phyloP scores from a whole-genome alignment of 2,113 vertebrate genomes.

The Carlito syrichta region DNA sequence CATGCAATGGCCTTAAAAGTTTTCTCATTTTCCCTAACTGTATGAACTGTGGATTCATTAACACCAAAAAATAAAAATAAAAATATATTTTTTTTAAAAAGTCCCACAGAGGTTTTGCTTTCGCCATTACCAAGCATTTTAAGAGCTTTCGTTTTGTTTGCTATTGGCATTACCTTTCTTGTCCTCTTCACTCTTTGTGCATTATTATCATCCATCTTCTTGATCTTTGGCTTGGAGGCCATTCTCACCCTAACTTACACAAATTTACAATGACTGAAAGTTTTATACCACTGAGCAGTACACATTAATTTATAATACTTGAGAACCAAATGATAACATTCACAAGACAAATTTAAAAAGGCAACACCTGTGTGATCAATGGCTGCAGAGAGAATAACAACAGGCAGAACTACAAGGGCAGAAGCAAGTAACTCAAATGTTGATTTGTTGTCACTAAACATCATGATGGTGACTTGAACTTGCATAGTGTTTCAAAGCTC shows the following conservation, averaged over 20 bases:
- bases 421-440: background rate
- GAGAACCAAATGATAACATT: conserved; percentile 22
- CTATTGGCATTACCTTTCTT: background rate
- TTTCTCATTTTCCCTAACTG: background rate
- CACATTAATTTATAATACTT: background rate
- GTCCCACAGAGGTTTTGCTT: background rate
- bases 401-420: background rate
- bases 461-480: conserved; percentile 28
- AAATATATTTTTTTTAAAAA: too few relatives aligned
- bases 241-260: background rate
- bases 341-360: background rate
- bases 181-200: background rate
- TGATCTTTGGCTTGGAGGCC: background rate
- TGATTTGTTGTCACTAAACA: background rate
- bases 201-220: background rate
- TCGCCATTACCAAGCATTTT: background rate
- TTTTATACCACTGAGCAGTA: background rate
- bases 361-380: background rate
- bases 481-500: background rate
- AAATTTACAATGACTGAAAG: background rate
- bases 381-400: background rate
- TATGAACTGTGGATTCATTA: background rate
- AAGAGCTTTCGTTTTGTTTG: background rate
- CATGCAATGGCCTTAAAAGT: background rate
- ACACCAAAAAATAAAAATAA: background rate